phyloP scores from a whole-genome alignment of 23 tunicate genomes.

The Styela plicata region DNA sequence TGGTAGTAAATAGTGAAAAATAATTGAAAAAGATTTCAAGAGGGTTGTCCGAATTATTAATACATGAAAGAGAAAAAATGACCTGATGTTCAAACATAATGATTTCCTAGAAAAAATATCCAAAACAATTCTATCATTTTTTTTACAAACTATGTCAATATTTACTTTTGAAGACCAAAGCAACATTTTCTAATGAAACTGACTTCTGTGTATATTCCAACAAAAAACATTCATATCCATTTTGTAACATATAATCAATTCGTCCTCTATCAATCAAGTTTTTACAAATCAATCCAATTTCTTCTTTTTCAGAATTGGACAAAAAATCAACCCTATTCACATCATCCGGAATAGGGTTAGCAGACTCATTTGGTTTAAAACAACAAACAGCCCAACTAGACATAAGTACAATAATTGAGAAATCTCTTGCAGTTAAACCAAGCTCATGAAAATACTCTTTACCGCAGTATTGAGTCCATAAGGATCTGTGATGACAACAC shows the following conservation, averaged over 20 bases:
- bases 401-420: conserved; percentile 14
- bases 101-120: too few relatives aligned
- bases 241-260: not conserved
- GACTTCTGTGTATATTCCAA: conserved; percentile 13
- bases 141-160: not conserved
- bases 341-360: not conserved
- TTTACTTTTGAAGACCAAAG: conserved; percentile 6
- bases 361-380: not conserved
- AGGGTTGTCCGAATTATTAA: too few relatives aligned
- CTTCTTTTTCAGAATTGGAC: not conserved
- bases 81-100: too few relatives aligned
- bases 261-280: conserved; percentile 5
- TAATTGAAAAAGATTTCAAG: too few relatives aligned
- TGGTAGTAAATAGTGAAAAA: too few relatives aligned
- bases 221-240: not conserved
- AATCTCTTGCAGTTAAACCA: conserved; percentile 15
- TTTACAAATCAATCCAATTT: conserved; percentile 12
- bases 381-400: conserved; percentile 32
- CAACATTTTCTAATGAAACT: conserved; percentile 13
- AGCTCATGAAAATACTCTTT: not conserved
- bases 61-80: too few relatives aligned
- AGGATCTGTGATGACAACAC: conserved; percentile 23
- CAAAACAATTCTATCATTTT: too few relatives aligned
- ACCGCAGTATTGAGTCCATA: conserved; percentile 11
- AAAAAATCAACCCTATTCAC: conserved; percentile 1